These are phyloP conservation scores for Atractosteus spatula DNA, from an alignment of 2,113 vertebrate genomes.

Conservation along the genomic window DNA sequence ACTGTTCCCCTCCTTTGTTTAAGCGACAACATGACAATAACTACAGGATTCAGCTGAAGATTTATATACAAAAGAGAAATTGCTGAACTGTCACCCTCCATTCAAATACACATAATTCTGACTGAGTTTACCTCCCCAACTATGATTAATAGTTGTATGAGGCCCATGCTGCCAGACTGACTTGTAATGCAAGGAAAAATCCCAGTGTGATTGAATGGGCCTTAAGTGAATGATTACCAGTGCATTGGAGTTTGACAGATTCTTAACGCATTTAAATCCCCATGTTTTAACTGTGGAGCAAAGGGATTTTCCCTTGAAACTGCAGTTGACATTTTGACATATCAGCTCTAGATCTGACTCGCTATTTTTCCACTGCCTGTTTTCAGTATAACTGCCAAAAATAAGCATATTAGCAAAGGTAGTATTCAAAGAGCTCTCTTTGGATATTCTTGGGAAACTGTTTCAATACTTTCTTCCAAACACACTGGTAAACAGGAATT, in stretches of 20 bases:
- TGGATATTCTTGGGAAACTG: too few species aligned
- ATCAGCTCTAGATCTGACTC: neutral
- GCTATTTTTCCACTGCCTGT: neutral
- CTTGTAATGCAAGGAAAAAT: conserved; percentile 15
- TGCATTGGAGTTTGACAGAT: conserved; percentile 17
- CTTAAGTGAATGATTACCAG: conserved; percentile 34
- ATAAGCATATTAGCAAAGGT: too few species aligned
- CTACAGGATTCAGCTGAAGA: too few species aligned
- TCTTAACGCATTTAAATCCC: conserved; percentile 7
- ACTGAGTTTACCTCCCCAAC: neutral
- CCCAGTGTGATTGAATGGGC: conserved; percentile 17
- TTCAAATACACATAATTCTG: neutral
- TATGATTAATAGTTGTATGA: conserved; percentile 35
- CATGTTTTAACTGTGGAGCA: neutral
- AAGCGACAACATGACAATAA: too few species aligned
- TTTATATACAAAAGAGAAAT: neutral
- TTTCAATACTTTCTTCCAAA: too few species aligned
- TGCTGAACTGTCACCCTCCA: neutral
- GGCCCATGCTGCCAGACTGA: conserved; percentile 34
- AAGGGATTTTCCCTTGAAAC: neutral
- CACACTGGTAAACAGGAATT: too few species aligned
- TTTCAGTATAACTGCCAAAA: neutral
- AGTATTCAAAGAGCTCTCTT: too few species aligned
- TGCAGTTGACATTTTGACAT: conserved; percentile 11
- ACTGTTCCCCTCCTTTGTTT: too few species aligned